These are phyloP conservation scores for Cassiopea andromeda DNA, from an alignment of 30 jellyfish, hydroid and myxozoan species.

Conservation along the genomic window DNA sequence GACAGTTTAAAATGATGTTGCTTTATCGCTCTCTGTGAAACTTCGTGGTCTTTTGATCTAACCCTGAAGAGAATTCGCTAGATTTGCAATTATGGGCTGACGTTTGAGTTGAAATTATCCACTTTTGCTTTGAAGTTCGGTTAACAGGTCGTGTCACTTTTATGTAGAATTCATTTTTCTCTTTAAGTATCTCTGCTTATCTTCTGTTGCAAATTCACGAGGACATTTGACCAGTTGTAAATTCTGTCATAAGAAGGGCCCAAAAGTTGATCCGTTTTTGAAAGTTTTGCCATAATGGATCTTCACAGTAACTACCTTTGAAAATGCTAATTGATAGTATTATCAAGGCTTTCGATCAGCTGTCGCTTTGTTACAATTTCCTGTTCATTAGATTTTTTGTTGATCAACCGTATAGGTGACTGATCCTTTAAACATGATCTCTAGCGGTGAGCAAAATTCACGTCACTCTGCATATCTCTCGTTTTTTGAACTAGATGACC, in stretches of 20 bases:
- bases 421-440: not conserved
- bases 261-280: not conserved
- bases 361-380: not conserved
- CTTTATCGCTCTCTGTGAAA: too few relatives aligned
- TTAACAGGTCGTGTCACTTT: not conserved
- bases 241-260: not conserved
- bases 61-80: too few relatives aligned
- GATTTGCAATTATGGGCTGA: too few relatives aligned
- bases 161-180: not conserved
- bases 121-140: too few relatives aligned
- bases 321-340: not conserved
- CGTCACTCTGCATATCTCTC: not conserved
- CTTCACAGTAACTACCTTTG: not conserved
- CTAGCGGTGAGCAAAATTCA: slow-evolving; percentile 1
- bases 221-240: not conserved
- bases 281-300: not conserved
- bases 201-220: not conserved
- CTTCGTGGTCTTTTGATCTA: too few relatives aligned
- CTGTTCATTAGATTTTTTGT: not conserved
- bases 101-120: too few relatives aligned
- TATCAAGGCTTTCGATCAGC: not conserved
- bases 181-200: not conserved
- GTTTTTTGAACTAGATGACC: slow-evolving; percentile 2
- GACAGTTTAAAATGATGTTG: too few relatives aligned
- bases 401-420: not conserved